Evolutionary conservation across 1,140 invertebrate genomes (phyloP).

Genomic region (Phortica variegata): DNA sequence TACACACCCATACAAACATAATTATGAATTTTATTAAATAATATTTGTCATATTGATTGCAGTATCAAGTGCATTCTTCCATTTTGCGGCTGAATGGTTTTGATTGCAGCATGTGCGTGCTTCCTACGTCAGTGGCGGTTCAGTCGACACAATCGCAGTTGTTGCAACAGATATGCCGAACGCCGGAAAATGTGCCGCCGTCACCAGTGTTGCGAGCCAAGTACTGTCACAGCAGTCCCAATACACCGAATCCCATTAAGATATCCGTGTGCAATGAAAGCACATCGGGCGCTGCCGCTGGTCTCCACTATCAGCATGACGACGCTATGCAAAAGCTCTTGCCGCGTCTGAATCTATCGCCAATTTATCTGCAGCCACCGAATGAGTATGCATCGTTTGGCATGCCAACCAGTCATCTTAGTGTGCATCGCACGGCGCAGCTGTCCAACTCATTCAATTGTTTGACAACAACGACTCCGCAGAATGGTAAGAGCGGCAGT

Average conservation of each 20-base stretch:
- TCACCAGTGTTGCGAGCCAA: conserved; percentile 43
- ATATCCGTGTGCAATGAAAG: conserved; percentile 23
- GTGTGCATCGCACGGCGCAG: conserved; percentile 25
- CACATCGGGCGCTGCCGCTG: neutral
- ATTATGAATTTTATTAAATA: neutral
- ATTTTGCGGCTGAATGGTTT: conserved; percentile 62
- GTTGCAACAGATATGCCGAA: too few relatives aligned
- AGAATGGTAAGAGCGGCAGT: neutral
- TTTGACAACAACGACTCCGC: conserved; percentile 23
- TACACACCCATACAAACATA: neutral
- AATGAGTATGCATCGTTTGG: conserved; percentile 18
- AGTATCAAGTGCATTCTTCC: conserved; percentile 67
- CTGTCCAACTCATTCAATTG: conserved; percentile 49
- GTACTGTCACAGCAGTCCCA: conserved; percentile 13
- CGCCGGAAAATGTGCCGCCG: conserved; percentile 29
- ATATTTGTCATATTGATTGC: conserved; percentile 15
- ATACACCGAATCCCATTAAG: conserved; percentile 26
- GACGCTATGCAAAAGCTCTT: conserved; percentile 23
- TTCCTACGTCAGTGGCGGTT: conserved; percentile 7
- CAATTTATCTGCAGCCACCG: conserved; percentile 44
- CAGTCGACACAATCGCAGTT: neutral
- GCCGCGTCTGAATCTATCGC: conserved; percentile 40
- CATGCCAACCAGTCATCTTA: conserved; percentile 5
- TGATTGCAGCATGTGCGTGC: conserved; percentile 58
- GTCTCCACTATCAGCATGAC: conserved; percentile 5